Base-by-base conservation (phyloP, 2,113 vertebrate species). In the Syngnathus typhle region DNA sequence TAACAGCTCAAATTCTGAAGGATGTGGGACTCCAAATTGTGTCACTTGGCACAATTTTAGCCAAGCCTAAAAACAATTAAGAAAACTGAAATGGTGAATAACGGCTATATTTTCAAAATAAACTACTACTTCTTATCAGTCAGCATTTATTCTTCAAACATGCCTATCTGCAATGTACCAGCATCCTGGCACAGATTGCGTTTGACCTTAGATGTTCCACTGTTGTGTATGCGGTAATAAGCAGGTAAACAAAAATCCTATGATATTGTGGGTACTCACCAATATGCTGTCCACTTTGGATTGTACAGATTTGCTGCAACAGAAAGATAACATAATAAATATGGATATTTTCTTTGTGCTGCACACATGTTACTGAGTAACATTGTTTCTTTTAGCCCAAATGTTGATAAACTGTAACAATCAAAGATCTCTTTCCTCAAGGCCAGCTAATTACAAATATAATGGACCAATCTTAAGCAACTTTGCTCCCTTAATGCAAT, bases 221-320 rank as follows among this genome's bases (percentile, higher is more conserved):
- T 52, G 19, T 52, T 2, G 19, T 44, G 39, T 62, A 44, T 44
- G 8, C 5, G 43, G 21, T 13, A 44, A 16, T 44, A 62, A 21
- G 12, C 60, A 61, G 12, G n/a, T n/a, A 43, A 61, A 13, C 37
- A 43, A 32, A 32, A 32, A 21, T 41, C 39, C 21, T 62, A n/a
- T 47, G 23, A 19, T 32, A 51, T 62, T n/a, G 16, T 15, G n/a
- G 32, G 74, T 81, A 96, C 96, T 98, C 90, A 99, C 96, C 96
- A 99, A 94, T 93, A 99, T 99, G 94, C 92, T 94, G 92, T 99
- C 96, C 95, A 98, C 96, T 93, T 97, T 99, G 95, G 95, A 99
- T 95, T 99, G 96, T 94, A 98, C 95, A 91, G 95, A 95, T 98
- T 99, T 99, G 93, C 96, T 99, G 87, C 70, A 84, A 77, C 6